Evolutionary conservation across 1,140 invertebrate species (phyloP).

Genomic region (Atta colombica): DNA sequence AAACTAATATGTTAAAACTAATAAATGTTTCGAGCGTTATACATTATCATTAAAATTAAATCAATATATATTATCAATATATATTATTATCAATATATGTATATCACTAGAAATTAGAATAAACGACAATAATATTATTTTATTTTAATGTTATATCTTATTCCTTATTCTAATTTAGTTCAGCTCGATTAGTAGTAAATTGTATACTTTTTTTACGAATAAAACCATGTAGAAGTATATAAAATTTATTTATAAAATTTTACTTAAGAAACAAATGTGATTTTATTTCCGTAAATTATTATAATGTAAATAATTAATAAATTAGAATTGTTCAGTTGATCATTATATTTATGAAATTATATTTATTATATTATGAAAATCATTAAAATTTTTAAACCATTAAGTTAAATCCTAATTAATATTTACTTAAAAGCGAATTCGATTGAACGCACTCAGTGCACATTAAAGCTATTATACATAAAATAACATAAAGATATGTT

Average conservation of each 20-base stretch:
- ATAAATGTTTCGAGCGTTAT: constrained; percentile 14
- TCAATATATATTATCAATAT: background rate
- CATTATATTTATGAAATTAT: background rate
- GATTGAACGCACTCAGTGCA: no score
- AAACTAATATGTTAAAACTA: constrained; percentile 3
- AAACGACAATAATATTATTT: constrained; percentile 26
- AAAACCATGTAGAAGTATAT: background rate
- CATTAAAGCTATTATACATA: no score
- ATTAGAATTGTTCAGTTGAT: background rate
- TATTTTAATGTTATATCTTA: background rate
- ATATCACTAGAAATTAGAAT: background rate
- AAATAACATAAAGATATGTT: no score
- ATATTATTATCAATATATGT: constrained; percentile 7
- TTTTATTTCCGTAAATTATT: background rate
- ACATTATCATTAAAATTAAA: background rate
- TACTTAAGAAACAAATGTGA: background rate
- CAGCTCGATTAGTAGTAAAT: background rate
- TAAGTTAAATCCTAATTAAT: constrained; percentile 10
- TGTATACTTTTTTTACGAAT: background rate
- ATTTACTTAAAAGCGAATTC: no score
- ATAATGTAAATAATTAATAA: constrained; percentile 8
- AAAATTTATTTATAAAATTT: constrained; percentile 13
- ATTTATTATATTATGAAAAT: background rate
- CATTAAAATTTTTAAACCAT: background rate
- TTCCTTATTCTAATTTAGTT: background rate